Evolutionary conservation across 2,113 vertebrate genomes (phyloP).

Genomic region (Pluvianellus socialis): DNA sequence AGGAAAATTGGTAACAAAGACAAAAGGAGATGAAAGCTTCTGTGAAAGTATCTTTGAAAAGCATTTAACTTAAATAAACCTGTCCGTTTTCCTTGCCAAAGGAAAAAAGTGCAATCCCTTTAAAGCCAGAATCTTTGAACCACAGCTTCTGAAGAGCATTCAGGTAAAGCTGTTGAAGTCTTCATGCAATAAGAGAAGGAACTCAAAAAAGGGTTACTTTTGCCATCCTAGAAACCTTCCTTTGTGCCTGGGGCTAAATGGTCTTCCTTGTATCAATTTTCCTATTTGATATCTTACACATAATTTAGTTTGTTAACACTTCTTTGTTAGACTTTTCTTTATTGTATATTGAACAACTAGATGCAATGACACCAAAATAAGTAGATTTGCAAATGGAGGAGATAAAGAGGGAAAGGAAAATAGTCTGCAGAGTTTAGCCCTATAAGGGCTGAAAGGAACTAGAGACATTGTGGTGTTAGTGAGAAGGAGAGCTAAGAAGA

Average conservation of each 20-base stretch:
- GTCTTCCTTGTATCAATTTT: neutral
- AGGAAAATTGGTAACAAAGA: constrained; percentile 38
- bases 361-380: neutral
- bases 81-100: constrained; percentile 11
- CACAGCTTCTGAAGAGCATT: neutral
- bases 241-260: neutral
- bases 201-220: neutral
- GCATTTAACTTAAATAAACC: constrained; percentile 52
- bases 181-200: neutral
- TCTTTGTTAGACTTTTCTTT: neutral
- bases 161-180: neutral
- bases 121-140: constrained; percentile 45
- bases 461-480: neutral
- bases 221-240: neutral
- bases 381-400: neutral
- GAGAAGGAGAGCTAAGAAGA: neutral
- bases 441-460: neutral
- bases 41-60: constrained; percentile 38
- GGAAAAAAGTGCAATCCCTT: neutral
- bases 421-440: neutral
- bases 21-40: constrained; percentile 48
- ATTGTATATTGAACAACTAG: neutral
- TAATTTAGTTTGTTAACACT: neutral
- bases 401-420: neutral
- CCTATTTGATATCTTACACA: neutral